Evolutionary conservation across 1,140 invertebrate species (phyloP).

Genomic region (Drusus annulatus): DNA sequence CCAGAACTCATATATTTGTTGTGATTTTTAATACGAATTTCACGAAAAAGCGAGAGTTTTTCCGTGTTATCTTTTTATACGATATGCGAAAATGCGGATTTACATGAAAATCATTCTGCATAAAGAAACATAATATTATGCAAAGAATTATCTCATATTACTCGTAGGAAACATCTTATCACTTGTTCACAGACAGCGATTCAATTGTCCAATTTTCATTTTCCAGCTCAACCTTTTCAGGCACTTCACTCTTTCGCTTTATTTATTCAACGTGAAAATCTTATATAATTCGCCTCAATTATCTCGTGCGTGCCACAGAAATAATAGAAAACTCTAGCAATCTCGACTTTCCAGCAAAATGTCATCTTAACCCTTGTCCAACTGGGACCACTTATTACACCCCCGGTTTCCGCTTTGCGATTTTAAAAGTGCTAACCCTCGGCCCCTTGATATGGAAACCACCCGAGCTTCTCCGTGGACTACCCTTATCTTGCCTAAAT

Average conservation of each 20-base stretch:
- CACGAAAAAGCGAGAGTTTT: no score
- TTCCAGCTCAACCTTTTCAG: neutral
- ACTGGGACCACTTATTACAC: neutral
- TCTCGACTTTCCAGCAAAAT: constrained; percentile 6
- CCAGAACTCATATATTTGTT: no score
- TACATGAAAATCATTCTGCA: no score
- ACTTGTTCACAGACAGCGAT: no score
- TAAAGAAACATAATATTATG: no score
- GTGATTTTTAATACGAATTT: no score
- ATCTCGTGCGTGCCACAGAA: constrained; percentile 4
- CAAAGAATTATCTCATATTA: neutral
- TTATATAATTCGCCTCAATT: constrained; percentile 1
- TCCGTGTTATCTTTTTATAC: no score
- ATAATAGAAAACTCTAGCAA: neutral
- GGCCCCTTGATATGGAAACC: neutral
- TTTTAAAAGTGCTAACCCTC: constrained; percentile 20
- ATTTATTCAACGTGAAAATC: constrained; percentile 6
- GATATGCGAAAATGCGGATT: no score
- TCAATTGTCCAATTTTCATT: no score
- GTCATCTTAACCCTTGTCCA: constrained; percentile 31
- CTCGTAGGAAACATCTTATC: no score
- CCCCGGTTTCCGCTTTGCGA: constrained; percentile 7
- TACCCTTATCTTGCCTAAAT: constrained; percentile 41
- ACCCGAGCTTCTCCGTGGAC: neutral
- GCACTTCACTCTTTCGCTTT: neutral